Conservation (phyloP, 2,797 vertebrate genomes). For the Eulemur rubriventer region DNA sequence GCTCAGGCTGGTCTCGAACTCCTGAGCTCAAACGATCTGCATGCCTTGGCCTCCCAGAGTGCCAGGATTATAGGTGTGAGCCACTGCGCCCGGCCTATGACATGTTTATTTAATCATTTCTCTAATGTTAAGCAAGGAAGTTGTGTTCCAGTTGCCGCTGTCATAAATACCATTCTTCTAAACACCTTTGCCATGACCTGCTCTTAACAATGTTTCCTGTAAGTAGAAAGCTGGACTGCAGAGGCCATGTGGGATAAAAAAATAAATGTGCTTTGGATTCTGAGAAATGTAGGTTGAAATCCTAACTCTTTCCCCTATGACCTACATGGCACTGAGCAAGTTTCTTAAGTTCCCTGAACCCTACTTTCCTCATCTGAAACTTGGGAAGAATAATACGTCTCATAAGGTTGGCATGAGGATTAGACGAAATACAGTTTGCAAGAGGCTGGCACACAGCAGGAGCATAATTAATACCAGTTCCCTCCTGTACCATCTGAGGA, state of each 20-base stretch:
- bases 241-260: neutral
- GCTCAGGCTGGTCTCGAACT: too few relatives aligned
- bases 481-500: neutral
- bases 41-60: too few relatives aligned
- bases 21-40: too few relatives aligned
- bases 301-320: neutral
- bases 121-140: neutral
- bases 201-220: neutral
- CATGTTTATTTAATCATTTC: neutral
- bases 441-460: neutral
- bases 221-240: neutral
- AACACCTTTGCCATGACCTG: neutral
- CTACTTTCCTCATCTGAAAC: neutral
- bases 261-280: neutral
- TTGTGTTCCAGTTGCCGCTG: neutral
- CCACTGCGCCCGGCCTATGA: too few relatives aligned
- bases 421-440: neutral
- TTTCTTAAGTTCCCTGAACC: neutral
- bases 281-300: neutral
- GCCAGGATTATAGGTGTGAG: too few relatives aligned
- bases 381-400: neutral
- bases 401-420: neutral
- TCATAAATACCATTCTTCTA: neutral
- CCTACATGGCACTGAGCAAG: neutral
- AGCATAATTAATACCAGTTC: neutral